These are phyloP conservation scores for Balanococcus diminutus DNA, from an alignment of 2,888 invertebrate species.

Conservation along the genomic window DNA sequence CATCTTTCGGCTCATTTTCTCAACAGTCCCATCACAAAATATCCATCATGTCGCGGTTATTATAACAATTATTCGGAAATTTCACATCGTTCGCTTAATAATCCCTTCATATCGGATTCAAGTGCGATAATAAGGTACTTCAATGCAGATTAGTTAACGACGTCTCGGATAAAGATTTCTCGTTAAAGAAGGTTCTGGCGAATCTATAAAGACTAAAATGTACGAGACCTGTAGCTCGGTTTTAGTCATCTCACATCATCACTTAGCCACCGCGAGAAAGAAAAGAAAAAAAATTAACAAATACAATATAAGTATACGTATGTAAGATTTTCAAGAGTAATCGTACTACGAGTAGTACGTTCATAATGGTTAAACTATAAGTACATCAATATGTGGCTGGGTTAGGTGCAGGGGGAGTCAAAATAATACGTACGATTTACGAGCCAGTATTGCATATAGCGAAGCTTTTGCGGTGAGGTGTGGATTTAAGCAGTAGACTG, in stretches of 20 bases:
- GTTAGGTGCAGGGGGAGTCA: not conserved
- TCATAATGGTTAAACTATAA: not conserved
- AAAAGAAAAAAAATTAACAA: not conserved
- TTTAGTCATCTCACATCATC: not conserved
- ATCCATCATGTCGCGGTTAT: not conserved
- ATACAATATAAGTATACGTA: not conserved
- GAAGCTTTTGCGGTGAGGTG: not conserved
- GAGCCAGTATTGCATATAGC: not conserved
- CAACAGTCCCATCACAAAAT: not conserved
- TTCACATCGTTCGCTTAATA: not conserved
- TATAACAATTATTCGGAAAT: not conserved
- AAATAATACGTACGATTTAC: conserved; percentile 5
- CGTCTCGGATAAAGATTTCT: conserved; percentile 11
- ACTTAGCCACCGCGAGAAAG: not conserved
- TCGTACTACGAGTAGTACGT: not conserved
- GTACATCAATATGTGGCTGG: not conserved
- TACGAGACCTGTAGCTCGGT: not conserved
- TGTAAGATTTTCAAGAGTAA: not conserved
- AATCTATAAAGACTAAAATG: not conserved
- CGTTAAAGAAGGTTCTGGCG: not conserved
- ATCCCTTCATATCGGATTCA: not conserved
- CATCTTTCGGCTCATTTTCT: not conserved
- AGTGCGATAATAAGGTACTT: not conserved
- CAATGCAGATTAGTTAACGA: not conserved
- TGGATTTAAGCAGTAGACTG: not conserved